These are phyloP conservation scores for Heliopora coerulea DNA, from an alignment of 92 coral and sea anemone species.

Conservation along the genomic window DNA sequence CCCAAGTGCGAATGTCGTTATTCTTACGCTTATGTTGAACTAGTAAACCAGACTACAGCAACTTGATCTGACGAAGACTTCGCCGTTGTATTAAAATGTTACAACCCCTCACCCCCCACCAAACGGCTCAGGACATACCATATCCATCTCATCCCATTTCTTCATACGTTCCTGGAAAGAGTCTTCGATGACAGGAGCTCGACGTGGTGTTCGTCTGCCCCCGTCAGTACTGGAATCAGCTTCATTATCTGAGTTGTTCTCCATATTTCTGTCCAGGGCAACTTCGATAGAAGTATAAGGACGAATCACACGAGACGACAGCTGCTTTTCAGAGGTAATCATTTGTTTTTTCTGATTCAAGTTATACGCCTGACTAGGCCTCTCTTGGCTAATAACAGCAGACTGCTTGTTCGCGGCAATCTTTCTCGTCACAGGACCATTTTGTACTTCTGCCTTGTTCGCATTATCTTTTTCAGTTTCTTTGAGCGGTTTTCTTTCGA, in stretches of 20 bases:
- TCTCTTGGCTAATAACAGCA: constrained; percentile 3
- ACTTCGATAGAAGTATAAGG: constrained; percentile 19
- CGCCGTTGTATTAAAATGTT: too few species aligned
- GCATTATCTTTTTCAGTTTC: background rate
- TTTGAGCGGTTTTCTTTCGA: background rate
- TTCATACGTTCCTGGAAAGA: constrained; percentile 73
- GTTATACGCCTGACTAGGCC: background rate
- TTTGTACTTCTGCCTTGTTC: background rate
- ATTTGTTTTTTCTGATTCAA: constrained; percentile 21
- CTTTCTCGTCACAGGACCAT: constrained; percentile 12
- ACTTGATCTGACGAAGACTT: too few species aligned
- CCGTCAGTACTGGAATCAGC: constrained; percentile 1
- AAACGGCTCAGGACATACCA: too few species aligned
- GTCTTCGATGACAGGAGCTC: constrained; percentile 57
- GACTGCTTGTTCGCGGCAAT: constrained; percentile 14
- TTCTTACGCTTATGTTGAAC: too few species aligned
- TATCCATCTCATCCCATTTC: constrained; percentile 62
- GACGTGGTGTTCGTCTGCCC: background rate
- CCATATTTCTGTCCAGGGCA: background rate
- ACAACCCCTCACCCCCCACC: too few species aligned
- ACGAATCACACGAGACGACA: constrained; percentile 65
- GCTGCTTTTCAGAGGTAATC: constrained; percentile 44
- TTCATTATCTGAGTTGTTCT: background rate
- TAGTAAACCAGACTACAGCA: too few species aligned
- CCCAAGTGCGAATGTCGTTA: too few species aligned